These are phyloP conservation scores for Noctua fimbriata DNA, from an alignment of 2,888 invertebrate genomes.

Conservation along the genomic window DNA sequence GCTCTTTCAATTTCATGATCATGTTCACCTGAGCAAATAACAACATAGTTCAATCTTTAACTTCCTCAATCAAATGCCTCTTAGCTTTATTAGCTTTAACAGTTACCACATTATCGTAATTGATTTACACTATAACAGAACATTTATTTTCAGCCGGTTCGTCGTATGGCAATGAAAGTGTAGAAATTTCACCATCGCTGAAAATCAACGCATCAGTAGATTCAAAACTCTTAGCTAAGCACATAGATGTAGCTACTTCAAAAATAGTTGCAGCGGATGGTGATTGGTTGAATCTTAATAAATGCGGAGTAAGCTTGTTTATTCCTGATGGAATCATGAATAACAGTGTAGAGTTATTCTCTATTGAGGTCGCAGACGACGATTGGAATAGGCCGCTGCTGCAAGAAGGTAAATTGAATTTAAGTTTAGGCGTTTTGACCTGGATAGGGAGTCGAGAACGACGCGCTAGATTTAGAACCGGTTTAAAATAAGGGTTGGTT, in stretches of 20 bases:
- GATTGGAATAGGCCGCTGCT: slow-evolving; percentile 96
- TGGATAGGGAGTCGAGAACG: slow-evolving; percentile 43
- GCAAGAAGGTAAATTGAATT: slow-evolving; percentile 90
- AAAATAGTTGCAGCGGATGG: slow-evolving; percentile 90
- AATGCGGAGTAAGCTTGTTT: slow-evolving; percentile 95
- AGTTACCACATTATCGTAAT: background rate
- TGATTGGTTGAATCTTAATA: slow-evolving; percentile 92
- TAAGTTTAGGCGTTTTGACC: slow-evolving; percentile 53
- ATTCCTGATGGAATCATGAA: slow-evolving; percentile 97
- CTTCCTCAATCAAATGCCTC: slow-evolving; percentile 48
- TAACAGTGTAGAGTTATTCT: slow-evolving; percentile 95
- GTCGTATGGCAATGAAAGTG: slow-evolving; percentile 87
- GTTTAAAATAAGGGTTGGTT: slow-evolving; percentile 18
- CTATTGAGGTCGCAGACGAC: slow-evolving; percentile 96
- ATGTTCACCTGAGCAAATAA: background rate
- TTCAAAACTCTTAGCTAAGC: slow-evolving; percentile 77
- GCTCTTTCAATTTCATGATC: background rate
- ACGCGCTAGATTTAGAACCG: slow-evolving; percentile 36
- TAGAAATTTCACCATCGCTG: slow-evolving; percentile 87
- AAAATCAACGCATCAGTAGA: slow-evolving; percentile 86
- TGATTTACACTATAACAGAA: background rate
- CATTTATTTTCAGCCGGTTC: slow-evolving; percentile 82
- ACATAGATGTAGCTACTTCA: slow-evolving; percentile 84
- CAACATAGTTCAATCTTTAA: background rate
- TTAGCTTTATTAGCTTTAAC: slow-evolving; percentile 56